Evolutionary conservation across 2,888 invertebrate species (phyloP).

Genomic region (Dolichopus griseipennis): DNA sequence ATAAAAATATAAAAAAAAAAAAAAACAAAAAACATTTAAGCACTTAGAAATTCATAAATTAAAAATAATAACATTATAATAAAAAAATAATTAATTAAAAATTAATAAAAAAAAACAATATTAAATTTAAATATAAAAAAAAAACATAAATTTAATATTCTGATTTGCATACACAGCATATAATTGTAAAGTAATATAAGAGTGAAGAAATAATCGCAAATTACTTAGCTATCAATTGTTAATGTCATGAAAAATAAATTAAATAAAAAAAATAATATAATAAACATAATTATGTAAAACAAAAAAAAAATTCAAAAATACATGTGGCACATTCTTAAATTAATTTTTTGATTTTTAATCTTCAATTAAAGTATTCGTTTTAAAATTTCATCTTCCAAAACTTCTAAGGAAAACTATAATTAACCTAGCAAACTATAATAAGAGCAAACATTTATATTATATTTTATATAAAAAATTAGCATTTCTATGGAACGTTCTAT

Average conservation of each 20-base stretch:
- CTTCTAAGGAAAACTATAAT: no score
- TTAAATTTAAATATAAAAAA: not conserved
- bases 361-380: no score
- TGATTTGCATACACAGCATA: slow-evolving; percentile 6
- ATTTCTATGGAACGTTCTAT: no score
- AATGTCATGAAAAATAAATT: slow-evolving; percentile 6
- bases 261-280: not conserved
- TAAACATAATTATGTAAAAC: slow-evolving; percentile 6
- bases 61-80: slow-evolving; percentile 3
- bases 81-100: not conserved
- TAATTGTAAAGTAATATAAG: slow-evolving; percentile 6
- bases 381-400: no score
- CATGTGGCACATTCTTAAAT: slow-evolving; percentile 6
- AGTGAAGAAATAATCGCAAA: slow-evolving; percentile 6
- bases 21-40: not conserved
- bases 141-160: slow-evolving; percentile 4
- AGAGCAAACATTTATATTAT: no score
- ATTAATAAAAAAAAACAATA: not conserved
- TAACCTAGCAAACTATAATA: no score
- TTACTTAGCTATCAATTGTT: slow-evolving; percentile 6
- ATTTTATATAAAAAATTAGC: no score
- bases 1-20: not conserved
- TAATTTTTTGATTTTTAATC: not conserved
- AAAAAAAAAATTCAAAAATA: slow-evolving; percentile 1
- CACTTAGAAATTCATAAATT: slow-evolving; percentile 4